Conservation (phyloP, 2,113 vertebrate genomes). For the Pelobates fuscus region DNA sequence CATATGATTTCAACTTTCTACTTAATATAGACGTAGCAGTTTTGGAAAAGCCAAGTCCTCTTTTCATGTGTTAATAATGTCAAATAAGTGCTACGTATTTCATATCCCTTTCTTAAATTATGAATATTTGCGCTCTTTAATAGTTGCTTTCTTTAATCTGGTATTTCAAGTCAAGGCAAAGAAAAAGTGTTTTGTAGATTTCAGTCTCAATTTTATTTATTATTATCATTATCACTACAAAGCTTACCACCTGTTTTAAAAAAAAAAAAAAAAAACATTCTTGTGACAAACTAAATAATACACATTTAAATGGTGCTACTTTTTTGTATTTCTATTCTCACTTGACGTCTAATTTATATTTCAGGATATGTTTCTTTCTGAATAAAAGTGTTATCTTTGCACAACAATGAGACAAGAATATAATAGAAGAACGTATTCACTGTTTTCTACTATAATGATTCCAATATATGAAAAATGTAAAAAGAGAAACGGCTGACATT, state of each 20-base stretch:
- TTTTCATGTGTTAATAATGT: conserved; percentile 33
- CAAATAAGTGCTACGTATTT: conserved; percentile 21
- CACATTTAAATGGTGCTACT: no score
- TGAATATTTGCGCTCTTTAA: conserved; percentile 45
- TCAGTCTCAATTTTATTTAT: conserved; percentile 25
- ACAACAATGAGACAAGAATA: no score
- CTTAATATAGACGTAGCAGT: background rate
- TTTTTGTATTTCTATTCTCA: no score
- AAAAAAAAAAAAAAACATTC: conserved; percentile 30
- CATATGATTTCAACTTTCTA: conserved; percentile 8
- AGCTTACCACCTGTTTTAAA: conserved; percentile 33
- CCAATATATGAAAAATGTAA: no score
- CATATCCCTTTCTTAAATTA: conserved; percentile 40
- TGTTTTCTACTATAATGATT: no score
- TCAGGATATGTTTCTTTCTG: no score
- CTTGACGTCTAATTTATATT: no score
- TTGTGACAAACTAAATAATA: conserved; percentile 11
- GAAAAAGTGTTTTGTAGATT: conserved; percentile 26
- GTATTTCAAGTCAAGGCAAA: conserved; percentile 46
- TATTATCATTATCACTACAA: conserved; percentile 15
- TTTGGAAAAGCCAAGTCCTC: conserved; percentile 16
- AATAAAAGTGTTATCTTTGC: no score
- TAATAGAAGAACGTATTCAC: no score
- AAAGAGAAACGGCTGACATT: no score
- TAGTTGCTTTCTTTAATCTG: conserved; percentile 44